phyloP scores from a whole-genome alignment of 2,888 invertebrate species.

The Xestia ashworthii region DNA sequence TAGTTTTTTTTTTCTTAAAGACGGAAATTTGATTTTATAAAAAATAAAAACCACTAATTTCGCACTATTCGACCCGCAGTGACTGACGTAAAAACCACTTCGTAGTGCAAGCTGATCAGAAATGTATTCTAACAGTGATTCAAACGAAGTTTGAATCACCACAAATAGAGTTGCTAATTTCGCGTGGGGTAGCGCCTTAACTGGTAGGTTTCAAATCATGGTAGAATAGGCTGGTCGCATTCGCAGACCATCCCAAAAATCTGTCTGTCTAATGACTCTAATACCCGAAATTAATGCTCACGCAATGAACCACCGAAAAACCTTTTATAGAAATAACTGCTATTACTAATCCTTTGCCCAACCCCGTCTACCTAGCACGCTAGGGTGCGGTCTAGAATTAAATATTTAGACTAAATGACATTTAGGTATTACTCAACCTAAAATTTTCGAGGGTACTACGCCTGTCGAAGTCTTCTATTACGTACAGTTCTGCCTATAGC shows the following conservation, averaged over 20 bases:
- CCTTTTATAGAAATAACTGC: background rate
- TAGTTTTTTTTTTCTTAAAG: no score
- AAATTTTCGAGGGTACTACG: background rate
- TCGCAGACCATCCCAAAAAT: background rate
- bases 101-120: no score
- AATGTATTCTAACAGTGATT: no score
- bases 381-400: constrained; percentile 32
- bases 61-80: no score
- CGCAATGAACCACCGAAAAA: constrained; percentile 19
- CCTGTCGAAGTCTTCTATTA: no score
- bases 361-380: constrained; percentile 31
- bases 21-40: no score
- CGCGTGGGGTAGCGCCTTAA: no score
- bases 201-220: background rate
- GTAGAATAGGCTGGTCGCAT: background rate
- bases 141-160: no score
- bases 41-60: no score
- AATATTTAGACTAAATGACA: background rate
- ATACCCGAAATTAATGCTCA: constrained; percentile 9
- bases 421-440: background rate
- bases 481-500: no score
- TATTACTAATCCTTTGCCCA: constrained; percentile 25
- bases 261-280: background rate
- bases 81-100: no score
- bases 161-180: no score